Evolutionary conservation across 2,888 invertebrate genomes (phyloP).

Genomic region (Drosophila vallismaia): DNA sequence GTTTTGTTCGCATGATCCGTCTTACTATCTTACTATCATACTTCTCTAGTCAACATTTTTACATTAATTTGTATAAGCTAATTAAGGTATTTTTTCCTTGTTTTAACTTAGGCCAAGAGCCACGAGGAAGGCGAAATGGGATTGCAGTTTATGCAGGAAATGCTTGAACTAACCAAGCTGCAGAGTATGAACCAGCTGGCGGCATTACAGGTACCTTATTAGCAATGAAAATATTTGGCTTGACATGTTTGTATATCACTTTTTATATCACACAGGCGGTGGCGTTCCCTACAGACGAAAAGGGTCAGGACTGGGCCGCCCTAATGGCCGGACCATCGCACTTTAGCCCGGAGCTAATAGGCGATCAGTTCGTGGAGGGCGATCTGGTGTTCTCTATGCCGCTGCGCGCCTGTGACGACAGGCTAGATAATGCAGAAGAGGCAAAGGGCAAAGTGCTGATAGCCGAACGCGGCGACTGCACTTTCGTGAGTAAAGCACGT

Average conservation of each 20-base stretch:
- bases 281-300: slow-evolving; percentile 80
- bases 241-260: slow-evolving; percentile 4
- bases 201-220: slow-evolving; percentile 81
- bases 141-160: slow-evolving; percentile 97
- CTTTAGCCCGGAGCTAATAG: slow-evolving; percentile 91
- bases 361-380: slow-evolving; percentile 87
- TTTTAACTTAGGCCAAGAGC: slow-evolving; percentile 89
- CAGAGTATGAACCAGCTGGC: slow-evolving; percentile 84
- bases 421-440: slow-evolving; percentile 86
- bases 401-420: slow-evolving; percentile 86
- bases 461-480: slow-evolving; percentile 96
- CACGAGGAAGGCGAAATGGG: slow-evolving; percentile 96
- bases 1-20: slow-evolving; percentile 14
- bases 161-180: slow-evolving; percentile 94
- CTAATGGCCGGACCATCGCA: slow-evolving; percentile 94
- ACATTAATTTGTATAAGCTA: background rate
- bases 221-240: background rate
- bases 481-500: slow-evolving; percentile 96
- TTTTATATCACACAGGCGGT: slow-evolving; percentile 81
- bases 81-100: background rate
- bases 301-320: slow-evolving; percentile 83
- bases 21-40: background rate
- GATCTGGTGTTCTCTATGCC: slow-evolving; percentile 88
- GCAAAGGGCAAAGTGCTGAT: slow-evolving; percentile 91
- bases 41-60: background rate